Evolutionary conservation across 2,888 invertebrate species (phyloP).

Genomic region (Scaptomyza caliginosa): DNA sequence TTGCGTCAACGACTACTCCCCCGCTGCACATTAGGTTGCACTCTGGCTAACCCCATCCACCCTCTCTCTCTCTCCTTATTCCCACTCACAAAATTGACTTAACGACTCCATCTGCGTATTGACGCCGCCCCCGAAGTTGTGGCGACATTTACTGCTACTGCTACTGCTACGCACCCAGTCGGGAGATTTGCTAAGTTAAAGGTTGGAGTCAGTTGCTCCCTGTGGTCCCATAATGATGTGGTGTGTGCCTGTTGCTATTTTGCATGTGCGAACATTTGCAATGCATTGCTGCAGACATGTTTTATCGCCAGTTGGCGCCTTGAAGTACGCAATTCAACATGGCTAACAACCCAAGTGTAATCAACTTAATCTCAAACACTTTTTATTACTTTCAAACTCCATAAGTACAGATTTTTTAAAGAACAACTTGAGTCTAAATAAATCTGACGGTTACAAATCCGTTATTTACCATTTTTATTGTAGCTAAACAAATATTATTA

Average conservation of each 20-base stretch:
- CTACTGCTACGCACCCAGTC: conserved; percentile 40
- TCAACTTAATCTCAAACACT: conserved; percentile 6
- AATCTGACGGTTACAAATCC: no score
- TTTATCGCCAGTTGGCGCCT: conserved; percentile 40
- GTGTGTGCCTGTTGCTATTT: conserved; percentile 37
- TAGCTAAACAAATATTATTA: no score
- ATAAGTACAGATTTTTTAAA: neutral
- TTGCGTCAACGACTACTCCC: conserved; percentile 49
- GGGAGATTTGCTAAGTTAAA: conserved; percentile 6
- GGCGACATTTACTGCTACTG: conserved; percentile 55
- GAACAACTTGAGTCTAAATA: no score
- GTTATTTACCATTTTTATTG: no score
- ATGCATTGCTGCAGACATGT: conserved; percentile 34
- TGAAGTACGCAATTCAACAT: conserved; percentile 17
- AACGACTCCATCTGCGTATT: conserved; percentile 46
- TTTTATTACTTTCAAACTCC: conserved; percentile 3
- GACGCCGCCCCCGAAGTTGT: conserved; percentile 26
- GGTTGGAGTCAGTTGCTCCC: conserved; percentile 67
- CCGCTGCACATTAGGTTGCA: conserved; percentile 75
- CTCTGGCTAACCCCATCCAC: conserved; percentile 32
- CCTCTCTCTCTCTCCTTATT: neutral
- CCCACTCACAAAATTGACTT: conserved; percentile 72
- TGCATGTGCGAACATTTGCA: conserved; percentile 46
- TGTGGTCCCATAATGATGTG: conserved; percentile 81
- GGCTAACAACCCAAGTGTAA: conserved; percentile 8